A percentile compares a stretch with the other conserved stretches of the same genome.
Evolutionary conservation across 2,797 vertebrate genomes (phyloP).

Genomic region (Premnoplex brunnescens): DNA sequence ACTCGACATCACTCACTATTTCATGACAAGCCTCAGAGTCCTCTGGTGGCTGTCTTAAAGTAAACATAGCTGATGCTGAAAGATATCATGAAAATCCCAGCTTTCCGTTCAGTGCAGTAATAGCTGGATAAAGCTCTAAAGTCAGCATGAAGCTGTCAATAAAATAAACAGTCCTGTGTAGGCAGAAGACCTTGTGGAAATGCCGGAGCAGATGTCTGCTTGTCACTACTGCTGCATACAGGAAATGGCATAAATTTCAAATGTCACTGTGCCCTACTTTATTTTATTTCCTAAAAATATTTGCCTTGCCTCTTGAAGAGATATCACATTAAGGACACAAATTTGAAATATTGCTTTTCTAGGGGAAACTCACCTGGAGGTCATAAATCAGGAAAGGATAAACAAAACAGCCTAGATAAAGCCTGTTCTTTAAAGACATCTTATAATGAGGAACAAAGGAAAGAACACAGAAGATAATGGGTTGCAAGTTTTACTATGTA

Average conservation of each 20-base stretch:
- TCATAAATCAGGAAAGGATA: neutral
- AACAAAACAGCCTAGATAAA: neutral
- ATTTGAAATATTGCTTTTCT: neutral
- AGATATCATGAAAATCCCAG: neutral
- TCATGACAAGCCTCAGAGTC: neutral
- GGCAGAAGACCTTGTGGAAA: neutral
- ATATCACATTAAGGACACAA: neutral
- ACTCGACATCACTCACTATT: neutral
- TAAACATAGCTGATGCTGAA: neutral
- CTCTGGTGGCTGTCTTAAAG: neutral
- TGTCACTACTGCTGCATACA: neutral
- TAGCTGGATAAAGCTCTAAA: neutral
- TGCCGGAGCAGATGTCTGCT: neutral
- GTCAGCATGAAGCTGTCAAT: neutral
- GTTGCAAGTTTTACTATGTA: neutral
- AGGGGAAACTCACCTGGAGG: neutral
- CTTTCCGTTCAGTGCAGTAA: neutral
- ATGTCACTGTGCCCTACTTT: neutral
- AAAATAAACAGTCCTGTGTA: neutral
- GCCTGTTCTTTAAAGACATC: neutral
- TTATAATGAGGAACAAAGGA: neutral
- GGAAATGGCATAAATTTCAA: neutral
- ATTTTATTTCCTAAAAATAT: neutral
- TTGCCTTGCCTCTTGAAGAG: neutral
- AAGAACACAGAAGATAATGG: neutral